Evolutionary conservation across 2,113 vertebrate species (phyloP).

Genomic region (Catagonus wagneri): DNA sequence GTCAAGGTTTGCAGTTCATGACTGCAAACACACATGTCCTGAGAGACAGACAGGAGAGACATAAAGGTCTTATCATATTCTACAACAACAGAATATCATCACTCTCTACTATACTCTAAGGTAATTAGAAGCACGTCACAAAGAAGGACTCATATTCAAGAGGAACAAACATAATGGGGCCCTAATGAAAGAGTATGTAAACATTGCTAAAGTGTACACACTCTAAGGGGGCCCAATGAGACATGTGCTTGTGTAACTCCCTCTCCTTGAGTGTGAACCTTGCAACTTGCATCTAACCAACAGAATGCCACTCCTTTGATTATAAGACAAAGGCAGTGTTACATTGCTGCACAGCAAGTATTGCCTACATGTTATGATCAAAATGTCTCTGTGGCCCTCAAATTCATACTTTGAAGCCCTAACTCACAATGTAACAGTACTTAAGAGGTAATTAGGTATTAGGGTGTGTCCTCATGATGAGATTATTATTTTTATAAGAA

Average conservation of each 20-base stretch:
- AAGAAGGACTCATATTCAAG: neutral
- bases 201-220: neutral
- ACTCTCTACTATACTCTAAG: neutral
- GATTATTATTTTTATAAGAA: neutral
- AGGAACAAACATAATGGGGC: neutral
- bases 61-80: neutral
- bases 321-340: neutral
- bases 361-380: neutral
- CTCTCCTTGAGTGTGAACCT: neutral
- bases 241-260: neutral
- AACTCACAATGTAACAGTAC: neutral
- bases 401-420: neutral
- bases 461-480: neutral
- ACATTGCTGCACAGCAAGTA: neutral
- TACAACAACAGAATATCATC: neutral
- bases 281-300: neutral
- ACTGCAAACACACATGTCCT: neutral
- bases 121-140: neutral
- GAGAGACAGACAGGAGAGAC: neutral
- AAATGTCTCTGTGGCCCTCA: neutral
- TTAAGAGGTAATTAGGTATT: neutral
- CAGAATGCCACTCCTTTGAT: neutral
- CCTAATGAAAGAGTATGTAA: neutral
- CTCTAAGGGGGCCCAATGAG: neutral
- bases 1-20: neutral